These are phyloP conservation scores for Synergus umbraculus DNA, from an alignment of 2,888 invertebrate species.

Conservation along the genomic window DNA sequence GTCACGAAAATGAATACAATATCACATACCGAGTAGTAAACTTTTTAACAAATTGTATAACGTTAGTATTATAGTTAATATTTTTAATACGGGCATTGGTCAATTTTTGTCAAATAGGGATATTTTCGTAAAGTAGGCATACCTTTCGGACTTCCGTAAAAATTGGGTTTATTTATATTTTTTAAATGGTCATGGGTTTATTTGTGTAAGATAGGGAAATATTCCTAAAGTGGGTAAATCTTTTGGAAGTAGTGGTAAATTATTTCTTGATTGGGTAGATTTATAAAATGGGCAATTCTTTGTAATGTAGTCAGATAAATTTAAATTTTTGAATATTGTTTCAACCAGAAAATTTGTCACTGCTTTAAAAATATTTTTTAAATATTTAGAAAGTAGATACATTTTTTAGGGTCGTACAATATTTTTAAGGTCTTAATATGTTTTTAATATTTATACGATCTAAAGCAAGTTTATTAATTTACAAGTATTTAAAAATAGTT, in stretches of 20 bases:
- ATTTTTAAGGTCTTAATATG: neutral
- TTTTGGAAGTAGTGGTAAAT: too few relatives aligned
- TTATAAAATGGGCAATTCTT: neutral
- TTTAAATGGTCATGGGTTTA: too few relatives aligned
- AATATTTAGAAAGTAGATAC: neutral
- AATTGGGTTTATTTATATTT: too few relatives aligned
- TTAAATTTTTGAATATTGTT: neutral
- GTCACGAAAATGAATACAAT: neutral
- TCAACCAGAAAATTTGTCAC: neutral
- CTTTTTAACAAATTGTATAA: too few relatives aligned
- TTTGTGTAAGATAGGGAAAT: too few relatives aligned
- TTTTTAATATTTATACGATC: neutral
- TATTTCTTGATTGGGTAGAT: neutral
- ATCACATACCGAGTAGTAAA: too few relatives aligned
- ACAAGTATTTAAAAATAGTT: neutral
- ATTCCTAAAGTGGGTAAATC: too few relatives aligned
- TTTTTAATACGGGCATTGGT: neutral
- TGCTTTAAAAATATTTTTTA: too few relatives aligned
- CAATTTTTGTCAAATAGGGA: neutral
- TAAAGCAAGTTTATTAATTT: neutral
- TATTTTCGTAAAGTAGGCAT: neutral
- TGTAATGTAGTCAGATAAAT: neutral
- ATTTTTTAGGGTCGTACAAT: neutral
- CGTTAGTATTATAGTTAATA: neutral
- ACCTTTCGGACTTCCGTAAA: too few relatives aligned